Base-by-base conservation (phyloP, 2,113 vertebrate species). In the Corythornis vintsioides region DNA sequence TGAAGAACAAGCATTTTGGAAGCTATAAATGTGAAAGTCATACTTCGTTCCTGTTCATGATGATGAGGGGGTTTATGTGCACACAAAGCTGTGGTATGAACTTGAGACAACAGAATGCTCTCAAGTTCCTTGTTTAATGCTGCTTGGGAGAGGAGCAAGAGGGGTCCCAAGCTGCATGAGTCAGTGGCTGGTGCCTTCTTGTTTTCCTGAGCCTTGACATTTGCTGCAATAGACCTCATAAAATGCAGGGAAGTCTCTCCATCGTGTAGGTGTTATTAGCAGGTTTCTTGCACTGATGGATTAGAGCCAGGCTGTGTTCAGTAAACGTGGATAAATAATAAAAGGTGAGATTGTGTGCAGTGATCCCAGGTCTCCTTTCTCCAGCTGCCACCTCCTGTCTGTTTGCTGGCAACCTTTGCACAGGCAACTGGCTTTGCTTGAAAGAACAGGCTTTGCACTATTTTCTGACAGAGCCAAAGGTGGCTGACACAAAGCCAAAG, bases 271-370 rank as follows among this genome's bases (percentile, higher is more conserved):
- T 81, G 53, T 64, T 65, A n/a, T 88, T 79, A 86, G 60, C 48
- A 71, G 47, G 29, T 82, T 95, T 92, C 71, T 76, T 91, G 69
- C 38, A 18, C 82, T 74, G 89, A 53, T 86, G 89, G 92, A 75
- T 95, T 91, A 92, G 57, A 94, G 52, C 60, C 82, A 81, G 78
- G 7, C 67, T 74, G 47, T 45, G 43, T 83, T 87, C 40, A 33
- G 87, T 78, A 91, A 93, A 93, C 14, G 87, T 50, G 82, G 65
- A 29, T 83, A 91, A 94, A 74, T 93, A 93, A 89, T 80, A 83
- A 89, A 93, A 93, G 82, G 72, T 95, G 91, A 92, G 79, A 92
- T 86, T 83, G 87, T 96, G 94, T 86, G 85, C 96, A 92, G 85
- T 89, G 95, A 95, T 95, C 84, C 91, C 56, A 67, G 63, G 20